Conservation (phyloP, 1,140 invertebrate species). For the Cecropterus lyciades region DNA sequence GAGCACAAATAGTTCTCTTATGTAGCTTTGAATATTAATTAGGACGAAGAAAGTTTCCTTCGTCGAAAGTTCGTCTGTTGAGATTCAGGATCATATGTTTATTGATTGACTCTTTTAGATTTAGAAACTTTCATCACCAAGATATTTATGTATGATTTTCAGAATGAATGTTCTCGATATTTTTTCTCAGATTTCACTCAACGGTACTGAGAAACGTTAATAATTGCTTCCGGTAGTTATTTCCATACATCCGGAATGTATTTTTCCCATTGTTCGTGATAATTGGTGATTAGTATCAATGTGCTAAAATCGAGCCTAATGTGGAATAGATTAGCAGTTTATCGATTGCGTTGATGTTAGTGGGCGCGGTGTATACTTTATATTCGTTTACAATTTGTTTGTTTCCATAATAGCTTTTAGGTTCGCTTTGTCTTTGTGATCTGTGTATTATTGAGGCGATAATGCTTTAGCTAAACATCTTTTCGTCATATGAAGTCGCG, state of each 20-base stretch:
- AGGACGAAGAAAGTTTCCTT: slow-evolving; percentile 51
- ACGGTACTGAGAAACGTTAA: neutral
- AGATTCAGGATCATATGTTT: slow-evolving; percentile 43
- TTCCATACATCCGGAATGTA: slow-evolving; percentile 30
- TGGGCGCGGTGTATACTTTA: slow-evolving; percentile 57
- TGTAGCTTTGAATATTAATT: slow-evolving; percentile 64
- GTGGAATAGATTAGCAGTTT: slow-evolving; percentile 60
- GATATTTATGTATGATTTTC: no score
- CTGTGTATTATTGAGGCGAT: slow-evolving; percentile 65
- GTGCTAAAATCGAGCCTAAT: slow-evolving; percentile 65
- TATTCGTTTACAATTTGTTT: slow-evolving; percentile 60
- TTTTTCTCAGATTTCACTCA: no score
- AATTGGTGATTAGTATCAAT: slow-evolving; percentile 69
- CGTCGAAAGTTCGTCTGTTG: slow-evolving; percentile 53
- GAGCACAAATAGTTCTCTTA: slow-evolving; percentile 53
- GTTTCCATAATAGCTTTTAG: slow-evolving; percentile 60
- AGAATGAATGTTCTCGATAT: no score
- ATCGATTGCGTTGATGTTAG: slow-evolving; percentile 59
- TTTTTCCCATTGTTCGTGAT: slow-evolving; percentile 47
- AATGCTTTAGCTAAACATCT: slow-evolving; percentile 60
- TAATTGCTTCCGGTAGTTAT: slow-evolving; percentile 18
- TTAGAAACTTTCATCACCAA: no score
- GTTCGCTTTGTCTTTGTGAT: slow-evolving; percentile 68
- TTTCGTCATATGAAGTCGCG: slow-evolving; percentile 42
- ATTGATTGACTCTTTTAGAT: no score